Percentiles rank a stretch among this genome's conserved stretches.
Conservation (phyloP, 2,797 vertebrate genomes). For the Enteromius thamalakanensis region DNA sequence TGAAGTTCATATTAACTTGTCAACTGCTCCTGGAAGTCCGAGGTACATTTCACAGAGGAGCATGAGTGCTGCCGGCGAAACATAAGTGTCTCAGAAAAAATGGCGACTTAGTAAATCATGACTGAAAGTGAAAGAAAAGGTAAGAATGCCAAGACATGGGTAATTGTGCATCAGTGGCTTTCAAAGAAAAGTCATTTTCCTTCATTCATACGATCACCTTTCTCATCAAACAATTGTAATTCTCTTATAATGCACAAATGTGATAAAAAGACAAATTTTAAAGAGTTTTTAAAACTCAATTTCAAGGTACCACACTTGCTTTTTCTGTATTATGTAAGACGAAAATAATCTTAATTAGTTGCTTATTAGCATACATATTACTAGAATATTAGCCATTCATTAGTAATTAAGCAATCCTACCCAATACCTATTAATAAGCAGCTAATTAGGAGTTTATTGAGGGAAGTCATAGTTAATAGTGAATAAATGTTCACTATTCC, state of each 20-base stretch:
- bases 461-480: too few relatives aligned
- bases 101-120: conserved; percentile 1
- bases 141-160: background rate
- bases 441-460: too few relatives aligned
- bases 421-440: too few relatives aligned
- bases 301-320: background rate
- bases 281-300: too few relatives aligned
- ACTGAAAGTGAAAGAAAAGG: background rate
- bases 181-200: background rate
- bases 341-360: background rate
- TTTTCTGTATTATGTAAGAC: background rate
- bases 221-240: background rate
- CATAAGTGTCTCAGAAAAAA: conserved; percentile 5
- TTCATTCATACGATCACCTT: background rate
- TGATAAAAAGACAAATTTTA: background rate
- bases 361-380: too few relatives aligned
- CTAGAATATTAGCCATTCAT: too few relatives aligned
- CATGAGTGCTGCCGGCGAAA: conserved; percentile 33
- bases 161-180: background rate
- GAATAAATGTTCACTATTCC: too few relatives aligned
- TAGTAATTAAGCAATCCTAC: too few relatives aligned
- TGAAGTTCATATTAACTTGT: conserved; percentile 61
- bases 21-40: conserved; percentile 50
- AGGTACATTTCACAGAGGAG: conserved; percentile 53
- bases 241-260: background rate